phyloP scores from a whole-genome alignment of 2,113 vertebrate species.

The Thermophis baileyi region DNA sequence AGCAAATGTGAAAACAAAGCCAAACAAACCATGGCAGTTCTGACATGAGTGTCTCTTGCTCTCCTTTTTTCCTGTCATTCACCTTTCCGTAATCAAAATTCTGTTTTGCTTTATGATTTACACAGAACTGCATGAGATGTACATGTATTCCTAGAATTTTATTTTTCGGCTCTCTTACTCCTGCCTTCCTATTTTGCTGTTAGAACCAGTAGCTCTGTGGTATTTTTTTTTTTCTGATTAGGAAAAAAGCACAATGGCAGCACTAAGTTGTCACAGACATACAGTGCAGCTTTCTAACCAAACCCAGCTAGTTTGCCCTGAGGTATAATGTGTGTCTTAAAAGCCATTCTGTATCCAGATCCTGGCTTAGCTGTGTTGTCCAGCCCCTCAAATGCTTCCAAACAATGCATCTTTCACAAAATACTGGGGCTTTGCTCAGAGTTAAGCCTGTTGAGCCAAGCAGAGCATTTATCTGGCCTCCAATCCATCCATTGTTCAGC shows the following conservation, averaged over 20 bases:
- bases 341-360: conserved; percentile 35
- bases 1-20: background rate
- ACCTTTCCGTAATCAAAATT: background rate
- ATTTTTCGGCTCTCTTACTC: rapidly evolving
- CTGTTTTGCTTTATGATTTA: background rate
- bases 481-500: background rate
- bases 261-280: background rate
- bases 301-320: conserved; percentile 37
- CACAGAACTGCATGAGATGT: background rate
- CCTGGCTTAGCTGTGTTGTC: conserved; percentile 25
- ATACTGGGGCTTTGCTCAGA: background rate
- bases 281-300: conserved; percentile 13
- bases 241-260: background rate
- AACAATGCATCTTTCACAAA: background rate
- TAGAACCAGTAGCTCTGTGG: background rate
- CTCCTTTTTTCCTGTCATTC: background rate
- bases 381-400: background rate
- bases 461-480: background rate
- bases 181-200: background rate
- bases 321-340: conserved; percentile 31
- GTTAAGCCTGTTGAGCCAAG: rapidly evolving
- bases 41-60: background rate
- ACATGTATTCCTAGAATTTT: background rate
- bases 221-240: background rate
- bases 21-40: background rate